Evolutionary conservation across 92 coral and sea anemone genomes (phyloP).

Genomic region (Epizoanthus fatuus): DNA sequence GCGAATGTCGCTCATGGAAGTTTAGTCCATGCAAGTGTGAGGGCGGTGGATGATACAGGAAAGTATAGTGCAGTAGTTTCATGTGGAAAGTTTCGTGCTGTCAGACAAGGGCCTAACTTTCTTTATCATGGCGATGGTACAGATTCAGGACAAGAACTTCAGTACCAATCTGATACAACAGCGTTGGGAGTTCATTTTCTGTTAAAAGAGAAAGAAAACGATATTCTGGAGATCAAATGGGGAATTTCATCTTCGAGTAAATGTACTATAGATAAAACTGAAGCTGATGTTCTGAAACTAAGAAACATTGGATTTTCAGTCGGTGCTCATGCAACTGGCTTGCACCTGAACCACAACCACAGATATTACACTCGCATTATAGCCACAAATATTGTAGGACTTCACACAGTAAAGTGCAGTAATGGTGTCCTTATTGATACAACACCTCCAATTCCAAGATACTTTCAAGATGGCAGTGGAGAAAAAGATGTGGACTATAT

Average conservation of each 20-base stretch:
- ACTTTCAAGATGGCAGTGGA: conserved; percentile 66
- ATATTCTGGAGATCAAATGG: conserved; percentile 70
- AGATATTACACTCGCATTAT: conserved; percentile 78
- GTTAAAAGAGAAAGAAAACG: conserved; percentile 47
- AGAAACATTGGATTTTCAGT: conserved; percentile 72
- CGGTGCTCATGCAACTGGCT: conserved; percentile 70
- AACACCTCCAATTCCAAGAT: conserved; percentile 76
- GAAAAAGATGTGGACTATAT: conserved; percentile 57
- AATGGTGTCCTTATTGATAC: conserved; percentile 85
- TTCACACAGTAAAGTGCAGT: conserved; percentile 81
- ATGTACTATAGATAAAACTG: conserved; percentile 74
- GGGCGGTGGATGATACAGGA: conserved; percentile 74
- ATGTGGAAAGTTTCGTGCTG: conserved; percentile 78
- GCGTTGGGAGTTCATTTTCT: conserved; percentile 72
- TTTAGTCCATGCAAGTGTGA: conserved; percentile 76
- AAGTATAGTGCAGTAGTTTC: conserved; percentile 68
- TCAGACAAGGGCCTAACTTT: conserved; percentile 72
- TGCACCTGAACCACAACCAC: conserved; percentile 68
- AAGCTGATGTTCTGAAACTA: conserved; percentile 69
- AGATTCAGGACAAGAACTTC: conserved; percentile 54
- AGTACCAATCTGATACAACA: conserved; percentile 72
- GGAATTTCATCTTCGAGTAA: conserved; percentile 67
- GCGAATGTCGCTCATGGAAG: conserved; percentile 15
- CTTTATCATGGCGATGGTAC: conserved; percentile 75
- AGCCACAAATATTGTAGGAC: conserved; percentile 61